These are phyloP conservation scores for Pangasius larnaudii DNA, from an alignment of 2,797 vertebrate species.

Conservation along the genomic window DNA sequence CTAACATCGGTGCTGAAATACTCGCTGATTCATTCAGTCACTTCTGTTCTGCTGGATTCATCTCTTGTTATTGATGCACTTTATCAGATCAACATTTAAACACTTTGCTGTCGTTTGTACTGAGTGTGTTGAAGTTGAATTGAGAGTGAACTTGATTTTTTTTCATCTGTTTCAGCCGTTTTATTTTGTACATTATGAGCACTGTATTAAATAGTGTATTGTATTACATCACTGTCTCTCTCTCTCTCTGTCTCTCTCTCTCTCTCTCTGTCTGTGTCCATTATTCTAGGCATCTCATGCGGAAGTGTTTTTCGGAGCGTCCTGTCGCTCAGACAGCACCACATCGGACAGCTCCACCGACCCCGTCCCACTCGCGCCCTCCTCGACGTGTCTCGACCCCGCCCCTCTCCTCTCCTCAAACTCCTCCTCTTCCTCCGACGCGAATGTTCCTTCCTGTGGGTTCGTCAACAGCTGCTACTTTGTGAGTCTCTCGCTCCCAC, in stretches of 20 bases:
- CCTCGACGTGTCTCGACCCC: conserved; percentile 65
- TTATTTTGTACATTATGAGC: not conserved
- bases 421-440: conserved; percentile 67
- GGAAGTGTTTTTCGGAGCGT: conserved; percentile 74
- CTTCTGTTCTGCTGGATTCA: no score
- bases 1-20: not conserved
- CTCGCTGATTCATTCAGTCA: not conserved
- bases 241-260: not conserved
- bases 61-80: not conserved
- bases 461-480: conserved; percentile 84
- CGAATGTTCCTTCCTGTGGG: conserved; percentile 73
- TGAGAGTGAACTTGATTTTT: not conserved
- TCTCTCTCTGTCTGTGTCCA: not conserved
- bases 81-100: not conserved
- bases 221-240: not conserved
- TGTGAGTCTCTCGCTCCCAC: conserved; percentile 63
- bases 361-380: conserved; percentile 60
- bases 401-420: conserved; percentile 70
- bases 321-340: conserved; percentile 75
- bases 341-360: conserved; percentile 76
- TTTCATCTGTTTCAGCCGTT: not conserved
- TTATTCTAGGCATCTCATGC: conserved; percentile 65
- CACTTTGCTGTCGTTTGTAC: no score
- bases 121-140: no score
- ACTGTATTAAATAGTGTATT: not conserved